Evolutionary conservation across 2,113 vertebrate species (phyloP), one percentile per base, ranked within the genome.

Genomic region (Gasterosteus nipponicus): DNA sequence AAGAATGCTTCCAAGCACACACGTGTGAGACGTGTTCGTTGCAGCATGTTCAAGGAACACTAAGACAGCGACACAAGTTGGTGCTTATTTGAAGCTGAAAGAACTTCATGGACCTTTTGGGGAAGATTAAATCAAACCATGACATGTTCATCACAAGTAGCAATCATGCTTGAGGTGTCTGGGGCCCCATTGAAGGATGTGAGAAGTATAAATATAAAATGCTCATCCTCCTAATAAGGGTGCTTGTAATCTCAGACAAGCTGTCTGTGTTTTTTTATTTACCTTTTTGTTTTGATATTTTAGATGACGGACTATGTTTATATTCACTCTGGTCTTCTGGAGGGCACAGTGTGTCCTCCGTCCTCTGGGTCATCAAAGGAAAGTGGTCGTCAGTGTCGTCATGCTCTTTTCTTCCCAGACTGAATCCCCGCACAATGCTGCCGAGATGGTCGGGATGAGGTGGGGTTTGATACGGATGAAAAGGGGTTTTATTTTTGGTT

Each of bases 401-500:
- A 68, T 81, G 78, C 78, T 90, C 85, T 88, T 90, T 82, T 86
- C 87, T 83, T 90, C 86, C 80, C 80, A 87, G 85, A 88, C 78
- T 87, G 68, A 85, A 79, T 87, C 46, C 78, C 89, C 90, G 91
- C 91, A 87, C 81, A 92, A 90, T 80, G 91, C 88, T 92, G 87
- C 91, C 88, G 78, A 86, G 78, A 77, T 87, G 84, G 87, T 87
- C 75, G 82, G 88, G 89, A 85, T 82, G 75, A 89, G 87, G 90
- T 87, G 83, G 88, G 89, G 89, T 90, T 92, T 92, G 85, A 89
- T 89, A 89, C 86, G 89, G 87, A 82, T 42, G 62, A 80, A 87
- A 88, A 60, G 73, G 88, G 89, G 79, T 69, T 78, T 51, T 87
- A 44, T 80, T 92, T 89, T 90, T 89, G 82, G 73, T 93, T 92